Conservation (phyloP, 2,888 invertebrate species). For the Andrena fulva region DNA sequence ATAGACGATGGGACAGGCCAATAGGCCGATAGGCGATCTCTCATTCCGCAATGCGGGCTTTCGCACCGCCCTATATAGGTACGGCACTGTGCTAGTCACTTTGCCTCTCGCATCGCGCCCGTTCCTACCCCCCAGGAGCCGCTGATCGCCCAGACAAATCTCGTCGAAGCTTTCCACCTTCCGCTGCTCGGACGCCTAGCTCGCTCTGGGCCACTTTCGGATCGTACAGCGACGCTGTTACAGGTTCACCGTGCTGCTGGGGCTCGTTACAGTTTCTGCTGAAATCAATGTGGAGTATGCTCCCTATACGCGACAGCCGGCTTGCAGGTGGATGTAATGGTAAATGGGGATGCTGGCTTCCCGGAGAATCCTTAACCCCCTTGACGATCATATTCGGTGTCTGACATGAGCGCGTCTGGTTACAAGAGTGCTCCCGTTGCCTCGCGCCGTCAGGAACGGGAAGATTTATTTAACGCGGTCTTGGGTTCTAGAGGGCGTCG, state of each 20-base stretch:
- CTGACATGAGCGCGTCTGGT: not conserved
- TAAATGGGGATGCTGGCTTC: constrained; percentile 4
- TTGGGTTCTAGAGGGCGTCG: not conserved
- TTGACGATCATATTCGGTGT: constrained; percentile 12
- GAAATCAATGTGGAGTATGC: not conserved
- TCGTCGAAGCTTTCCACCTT: constrained; percentile 27
- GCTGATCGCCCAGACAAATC: constrained; percentile 59
- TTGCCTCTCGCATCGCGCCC: constrained; percentile 59
- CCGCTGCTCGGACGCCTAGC: constrained; percentile 1
- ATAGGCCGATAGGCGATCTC: constrained; percentile 73
- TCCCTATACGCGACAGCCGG: not conserved
- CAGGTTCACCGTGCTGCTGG: not conserved
- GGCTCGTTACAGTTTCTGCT: not conserved
- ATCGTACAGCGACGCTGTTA: constrained; percentile 8
- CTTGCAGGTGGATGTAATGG: not conserved
- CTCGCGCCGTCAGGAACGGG: not conserved
- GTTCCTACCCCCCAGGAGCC: constrained; percentile 49
- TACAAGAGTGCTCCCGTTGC: not conserved
- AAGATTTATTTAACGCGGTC: not conserved
- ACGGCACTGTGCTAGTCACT: constrained; percentile 54
- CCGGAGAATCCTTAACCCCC: constrained; percentile 14
- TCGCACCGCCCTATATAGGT: constrained; percentile 61
- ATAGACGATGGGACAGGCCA: constrained; percentile 49
- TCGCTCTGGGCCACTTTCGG: constrained; percentile 13
- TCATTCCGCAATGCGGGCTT: constrained; percentile 75